These are phyloP conservation scores for Cynodonichthys magdalenae DNA, from an alignment of 2,797 vertebrate genomes.

Conservation along the genomic window DNA sequence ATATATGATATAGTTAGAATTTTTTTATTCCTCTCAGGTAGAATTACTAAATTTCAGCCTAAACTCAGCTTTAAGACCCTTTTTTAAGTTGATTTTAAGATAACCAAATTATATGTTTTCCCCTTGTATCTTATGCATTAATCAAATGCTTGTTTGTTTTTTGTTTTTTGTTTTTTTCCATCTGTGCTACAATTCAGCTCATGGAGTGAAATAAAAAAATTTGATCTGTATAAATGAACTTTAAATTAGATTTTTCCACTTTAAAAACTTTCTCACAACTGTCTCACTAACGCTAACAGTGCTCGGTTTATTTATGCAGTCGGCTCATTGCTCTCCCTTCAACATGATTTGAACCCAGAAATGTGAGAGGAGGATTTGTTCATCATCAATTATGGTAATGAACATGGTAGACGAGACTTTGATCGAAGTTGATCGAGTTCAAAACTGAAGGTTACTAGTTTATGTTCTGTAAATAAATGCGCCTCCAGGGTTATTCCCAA, in stretches of 20 bases:
- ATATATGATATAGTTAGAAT: too few species aligned
- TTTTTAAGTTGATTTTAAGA: too few species aligned
- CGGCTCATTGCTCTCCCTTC: background rate
- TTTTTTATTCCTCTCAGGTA: too few species aligned
- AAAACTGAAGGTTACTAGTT: slow-evolving; percentile 32
- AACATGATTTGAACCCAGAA: background rate
- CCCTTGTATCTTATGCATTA: too few species aligned
- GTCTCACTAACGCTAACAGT: background rate
- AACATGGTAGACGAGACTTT: slow-evolving; percentile 38
- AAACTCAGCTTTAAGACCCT: too few species aligned
- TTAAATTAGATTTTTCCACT: background rate
- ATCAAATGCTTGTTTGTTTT: background rate
- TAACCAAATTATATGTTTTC: too few species aligned
- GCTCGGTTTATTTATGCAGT: slow-evolving; percentile 25
- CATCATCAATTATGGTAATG: slow-evolving; percentile 56
- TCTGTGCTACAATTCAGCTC: background rate
- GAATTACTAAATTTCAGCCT: background rate
- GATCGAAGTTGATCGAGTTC: slow-evolving; percentile 17
- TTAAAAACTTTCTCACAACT: background rate
- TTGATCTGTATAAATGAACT: background rate
- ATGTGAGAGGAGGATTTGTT: slow-evolving; percentile 34
- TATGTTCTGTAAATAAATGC: slow-evolving; percentile 61
- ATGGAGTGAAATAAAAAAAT: background rate
- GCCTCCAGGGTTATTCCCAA: slow-evolving; percentile 62
- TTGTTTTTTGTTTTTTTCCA: background rate